Evolutionary conservation across 1,140 invertebrate genomes (phyloP).

Genomic region (Drosophila teissieri): DNA sequence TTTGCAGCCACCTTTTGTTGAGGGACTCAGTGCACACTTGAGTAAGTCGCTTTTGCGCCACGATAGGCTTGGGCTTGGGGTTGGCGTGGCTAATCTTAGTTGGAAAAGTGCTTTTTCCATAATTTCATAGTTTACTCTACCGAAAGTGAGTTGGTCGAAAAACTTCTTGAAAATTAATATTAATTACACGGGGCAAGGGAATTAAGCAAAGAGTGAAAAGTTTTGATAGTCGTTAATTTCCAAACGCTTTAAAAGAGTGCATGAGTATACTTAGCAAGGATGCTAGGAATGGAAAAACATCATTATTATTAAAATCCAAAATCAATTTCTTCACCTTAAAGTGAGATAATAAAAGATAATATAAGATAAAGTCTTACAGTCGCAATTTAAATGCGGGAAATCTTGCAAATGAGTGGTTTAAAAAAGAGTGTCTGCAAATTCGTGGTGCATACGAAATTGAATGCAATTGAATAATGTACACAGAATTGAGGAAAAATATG

Average conservation of each 20-base stretch:
- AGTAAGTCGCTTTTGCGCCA: constrained; percentile 1
- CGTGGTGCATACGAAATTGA: background rate
- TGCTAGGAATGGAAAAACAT: too few relatives aligned
- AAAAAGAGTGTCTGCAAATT: too few relatives aligned
- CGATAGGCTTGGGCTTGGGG: background rate
- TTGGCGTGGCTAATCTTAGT: constrained; percentile 1
- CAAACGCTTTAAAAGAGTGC: too few relatives aligned
- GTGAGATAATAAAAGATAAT: too few relatives aligned
- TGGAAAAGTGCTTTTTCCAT: constrained; percentile 2
- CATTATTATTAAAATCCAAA: too few relatives aligned
- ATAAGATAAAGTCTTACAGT: too few relatives aligned
- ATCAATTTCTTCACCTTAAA: too few relatives aligned
- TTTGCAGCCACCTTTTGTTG: constrained; percentile 7
- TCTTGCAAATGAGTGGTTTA: background rate
- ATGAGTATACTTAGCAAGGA: too few relatives aligned
- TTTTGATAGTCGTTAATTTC: background rate
- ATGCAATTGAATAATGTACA: background rate
- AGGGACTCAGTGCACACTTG: constrained; percentile 2
- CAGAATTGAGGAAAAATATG: background rate
- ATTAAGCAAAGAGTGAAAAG: background rate
- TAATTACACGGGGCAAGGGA: background rate
- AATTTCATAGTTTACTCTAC: constrained; percentile 3
- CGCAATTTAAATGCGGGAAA: background rate
- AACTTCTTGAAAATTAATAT: constrained; percentile 15
- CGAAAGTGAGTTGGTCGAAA: background rate